Percentiles rank a stretch among this genome's conserved stretches.
Conservation (phyloP, 2,888 invertebrate species). For the Nomada lathburiana region DNA sequence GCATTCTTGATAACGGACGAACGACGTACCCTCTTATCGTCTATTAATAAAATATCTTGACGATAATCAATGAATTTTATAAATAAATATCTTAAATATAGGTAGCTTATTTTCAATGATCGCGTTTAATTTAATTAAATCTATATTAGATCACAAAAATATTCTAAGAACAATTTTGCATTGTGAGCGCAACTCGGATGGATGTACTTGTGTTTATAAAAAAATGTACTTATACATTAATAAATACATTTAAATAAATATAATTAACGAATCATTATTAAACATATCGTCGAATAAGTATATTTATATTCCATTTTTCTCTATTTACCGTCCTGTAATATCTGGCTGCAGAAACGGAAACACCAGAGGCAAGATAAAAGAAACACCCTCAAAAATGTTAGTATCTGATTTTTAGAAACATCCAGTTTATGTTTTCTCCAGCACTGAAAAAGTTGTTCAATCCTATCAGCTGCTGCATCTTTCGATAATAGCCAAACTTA, state of each 20-base stretch:
- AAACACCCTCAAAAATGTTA: slow-evolving; percentile 59
- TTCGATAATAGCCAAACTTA: slow-evolving; percentile 2
- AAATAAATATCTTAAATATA: neutral
- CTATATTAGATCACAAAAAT: too few relatives aligned
- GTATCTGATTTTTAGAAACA: slow-evolving; percentile 44
- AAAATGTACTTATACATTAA: neutral
- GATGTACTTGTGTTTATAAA: neutral
- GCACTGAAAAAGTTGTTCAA: neutral
- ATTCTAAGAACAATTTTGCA: neutral
- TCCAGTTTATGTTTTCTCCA: slow-evolving; percentile 57
- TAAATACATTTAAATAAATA: neutral
- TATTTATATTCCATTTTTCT: neutral
- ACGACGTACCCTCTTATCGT: slow-evolving; percentile 42
- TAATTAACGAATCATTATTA: neutral
- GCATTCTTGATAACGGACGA: slow-evolving; percentile 64
- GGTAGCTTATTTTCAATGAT: neutral
- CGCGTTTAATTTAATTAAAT: neutral
- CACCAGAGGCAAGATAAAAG: slow-evolving; percentile 73
- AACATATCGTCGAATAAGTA: neutral
- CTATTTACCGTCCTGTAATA: slow-evolving; percentile 62
- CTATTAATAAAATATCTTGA: slow-evolving; percentile 36
- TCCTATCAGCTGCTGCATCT: slow-evolving; percentile 31
- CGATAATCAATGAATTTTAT: neutral
- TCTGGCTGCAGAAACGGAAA: slow-evolving; percentile 59
- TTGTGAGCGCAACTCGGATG: neutral